Conservation (phyloP, 2,113 vertebrate species). For the Trogon melanurus region DNA sequence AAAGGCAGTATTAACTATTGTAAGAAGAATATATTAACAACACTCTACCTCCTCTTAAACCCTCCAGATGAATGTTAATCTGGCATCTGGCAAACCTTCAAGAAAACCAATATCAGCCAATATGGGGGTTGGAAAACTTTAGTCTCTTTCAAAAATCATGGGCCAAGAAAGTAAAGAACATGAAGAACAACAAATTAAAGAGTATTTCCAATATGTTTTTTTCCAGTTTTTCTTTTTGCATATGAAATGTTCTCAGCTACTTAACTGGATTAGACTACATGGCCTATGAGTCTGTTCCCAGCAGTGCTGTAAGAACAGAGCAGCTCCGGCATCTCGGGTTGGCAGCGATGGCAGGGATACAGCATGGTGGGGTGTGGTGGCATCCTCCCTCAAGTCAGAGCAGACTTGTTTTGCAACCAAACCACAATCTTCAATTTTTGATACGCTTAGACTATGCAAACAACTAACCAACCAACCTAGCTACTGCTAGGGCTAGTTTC, state of each 20-base stretch:
- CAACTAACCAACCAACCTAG: neutral
- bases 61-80: slow-evolving; percentile 6
- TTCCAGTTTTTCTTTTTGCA: neutral
- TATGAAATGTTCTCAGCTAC: neutral
- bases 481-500: slow-evolving; percentile 6
- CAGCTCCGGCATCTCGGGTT: fast-evolving
- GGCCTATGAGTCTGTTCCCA: neutral
- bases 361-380: fast-evolving
- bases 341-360: neutral
- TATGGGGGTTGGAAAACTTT: slow-evolving; percentile 22
- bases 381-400: neutral
- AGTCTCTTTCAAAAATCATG: neutral
- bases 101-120: slow-evolving; percentile 26
- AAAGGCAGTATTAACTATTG: slow-evolving; percentile 6
- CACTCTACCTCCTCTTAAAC: slow-evolving; percentile 13
- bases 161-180: slow-evolving; percentile 17
- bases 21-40: slow-evolving; percentile 21
- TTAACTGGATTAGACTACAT: neutral
- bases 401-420: neutral
- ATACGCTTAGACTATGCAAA: neutral
- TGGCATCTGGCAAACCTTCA: neutral
- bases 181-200: neutral
- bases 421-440: neutral
- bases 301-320: neutral
- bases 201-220: neutral